Conservation (phyloP, 2,888 invertebrate genomes). For the Ommatoiulus sabulosus region DNA sequence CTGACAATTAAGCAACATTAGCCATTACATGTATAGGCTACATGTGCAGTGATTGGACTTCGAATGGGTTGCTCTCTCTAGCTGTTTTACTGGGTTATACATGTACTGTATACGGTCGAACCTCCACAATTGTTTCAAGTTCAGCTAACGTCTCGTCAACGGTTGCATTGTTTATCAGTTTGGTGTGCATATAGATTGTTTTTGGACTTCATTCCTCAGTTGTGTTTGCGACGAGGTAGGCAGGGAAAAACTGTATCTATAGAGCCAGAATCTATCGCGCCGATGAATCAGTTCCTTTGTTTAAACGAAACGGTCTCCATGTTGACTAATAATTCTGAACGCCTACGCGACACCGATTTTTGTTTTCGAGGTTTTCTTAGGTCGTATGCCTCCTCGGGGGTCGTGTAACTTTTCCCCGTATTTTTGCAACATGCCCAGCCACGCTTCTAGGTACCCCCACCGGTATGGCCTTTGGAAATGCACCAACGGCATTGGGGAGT, state of each 20-base stretch:
- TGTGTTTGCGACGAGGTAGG: neutral
- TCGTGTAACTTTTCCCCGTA: neutral
- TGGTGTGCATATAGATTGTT: no score
- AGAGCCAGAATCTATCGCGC: neutral
- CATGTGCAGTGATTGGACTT: no score
- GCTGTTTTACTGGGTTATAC: no score
- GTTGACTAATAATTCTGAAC: conserved; percentile 2
- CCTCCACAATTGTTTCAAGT: no score
- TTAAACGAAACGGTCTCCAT: neutral
- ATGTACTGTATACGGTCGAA: no score
- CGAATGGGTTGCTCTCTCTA: no score
- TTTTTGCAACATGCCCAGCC: neutral
- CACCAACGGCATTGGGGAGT: neutral
- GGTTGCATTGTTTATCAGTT: no score
- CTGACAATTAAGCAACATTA: no score
- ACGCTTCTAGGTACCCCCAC: neutral
- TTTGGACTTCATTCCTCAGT: no score
- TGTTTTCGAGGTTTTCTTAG: neutral
- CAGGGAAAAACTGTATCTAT: neutral
- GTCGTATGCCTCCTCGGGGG: conserved; percentile 16
- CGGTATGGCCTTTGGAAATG: neutral
- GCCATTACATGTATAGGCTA: no score
- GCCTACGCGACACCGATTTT: conserved; percentile 2
- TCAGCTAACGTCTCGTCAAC: no score
- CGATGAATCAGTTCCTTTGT: neutral